Base-by-base conservation (phyloP, 2,797 vertebrate genomes). In the Micromesistius poutassou region DNA sequence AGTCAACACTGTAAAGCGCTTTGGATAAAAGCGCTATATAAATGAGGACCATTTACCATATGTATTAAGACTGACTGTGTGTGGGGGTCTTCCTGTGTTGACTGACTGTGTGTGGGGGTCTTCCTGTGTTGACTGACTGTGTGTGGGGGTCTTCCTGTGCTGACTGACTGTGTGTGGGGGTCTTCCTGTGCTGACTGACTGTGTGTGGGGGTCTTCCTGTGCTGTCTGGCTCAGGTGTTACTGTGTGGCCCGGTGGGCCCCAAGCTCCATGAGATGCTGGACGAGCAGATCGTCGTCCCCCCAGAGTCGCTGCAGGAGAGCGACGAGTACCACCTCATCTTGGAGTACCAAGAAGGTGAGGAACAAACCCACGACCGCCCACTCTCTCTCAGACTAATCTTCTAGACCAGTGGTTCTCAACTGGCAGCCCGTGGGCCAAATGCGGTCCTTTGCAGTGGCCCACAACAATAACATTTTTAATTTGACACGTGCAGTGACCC, bases 291-390 rank as follows among this genome's bases (percentile, higher is more conserved):
- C 0, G 86, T 97, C 4, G 97, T 99, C 71, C 97, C 98, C 0
- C 96, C 97, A 2, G 94, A 95, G 66, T 99, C 98, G n/a, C 89
- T 99, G 74, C 96, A 98, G 89, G 96, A 97, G 87, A 91, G 84
- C 0, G 98, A 99, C 68, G 97, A 99, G 86, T 99, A 93, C 86
- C 98, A 99, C 89, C 97, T 99, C 68, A 99, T 99, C 85, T 91
- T 99, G 91, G 98, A 99, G 85, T 99, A 99, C 85, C 96, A 95
- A 94, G 95, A 96, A 93, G 97, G 96, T 97, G 92, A 33, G 42
- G n/a, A 68, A 30, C 72, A 30, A 30, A 25, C 62, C 10, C 62
- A 68, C 9, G 2, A 68, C 9, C 25, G 10, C 8, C 62, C 62
- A 28, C 55, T 6, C 46, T n/a, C 55, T n/a, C n/a, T 0, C 55